These are phyloP conservation scores for Drosophila formosana DNA, from an alignment of 2,888 invertebrate species.

Conservation along the genomic window DNA sequence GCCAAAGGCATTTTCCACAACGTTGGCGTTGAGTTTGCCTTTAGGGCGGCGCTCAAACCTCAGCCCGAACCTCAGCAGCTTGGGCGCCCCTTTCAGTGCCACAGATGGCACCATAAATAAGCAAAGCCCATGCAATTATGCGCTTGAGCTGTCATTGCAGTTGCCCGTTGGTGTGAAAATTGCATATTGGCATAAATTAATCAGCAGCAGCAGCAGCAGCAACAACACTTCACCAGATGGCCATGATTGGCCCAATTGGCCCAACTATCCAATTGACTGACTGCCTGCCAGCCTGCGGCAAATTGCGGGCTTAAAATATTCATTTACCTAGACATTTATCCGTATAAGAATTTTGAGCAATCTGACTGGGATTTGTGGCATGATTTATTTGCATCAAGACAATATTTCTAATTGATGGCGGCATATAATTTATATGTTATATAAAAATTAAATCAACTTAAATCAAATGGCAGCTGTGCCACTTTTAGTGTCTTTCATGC, in stretches of 20 bases:
- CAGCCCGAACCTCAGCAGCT: neutral
- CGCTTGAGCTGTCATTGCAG: constrained; percentile 74
- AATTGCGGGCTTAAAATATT: constrained; percentile 3
- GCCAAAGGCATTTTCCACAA: constrained; percentile 47
- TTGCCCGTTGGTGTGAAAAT: constrained; percentile 73
- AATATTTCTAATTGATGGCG: constrained; percentile 4
- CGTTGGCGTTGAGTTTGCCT: constrained; percentile 30
- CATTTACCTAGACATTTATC: constrained; percentile 1
- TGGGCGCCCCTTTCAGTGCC: constrained; percentile 13
- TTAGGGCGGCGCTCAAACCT: constrained; percentile 23
- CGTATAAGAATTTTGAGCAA: constrained; percentile 29
- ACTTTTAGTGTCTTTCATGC: constrained; percentile 28
- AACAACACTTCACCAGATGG: constrained; percentile 41
- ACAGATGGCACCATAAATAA: constrained; percentile 66
- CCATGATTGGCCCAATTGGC: constrained; percentile 61
- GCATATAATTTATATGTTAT: neutral
- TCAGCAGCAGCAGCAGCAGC: constrained; percentile 43
- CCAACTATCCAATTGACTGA: constrained; percentile 48
- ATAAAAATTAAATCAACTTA: constrained; percentile 10
- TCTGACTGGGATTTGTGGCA: constrained; percentile 4
- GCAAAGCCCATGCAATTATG: constrained; percentile 67
- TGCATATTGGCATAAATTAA: constrained; percentile 78
- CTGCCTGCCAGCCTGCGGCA: constrained; percentile 9
- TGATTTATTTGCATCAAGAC: constrained; percentile 5
- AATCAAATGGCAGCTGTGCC: constrained; percentile 23